A percentile compares a stretch with the other conserved stretches of the same genome.
phyloP scores from a whole-genome alignment of 2,113 vertebrate genomes.

The Urocitellus parryii region DNA sequence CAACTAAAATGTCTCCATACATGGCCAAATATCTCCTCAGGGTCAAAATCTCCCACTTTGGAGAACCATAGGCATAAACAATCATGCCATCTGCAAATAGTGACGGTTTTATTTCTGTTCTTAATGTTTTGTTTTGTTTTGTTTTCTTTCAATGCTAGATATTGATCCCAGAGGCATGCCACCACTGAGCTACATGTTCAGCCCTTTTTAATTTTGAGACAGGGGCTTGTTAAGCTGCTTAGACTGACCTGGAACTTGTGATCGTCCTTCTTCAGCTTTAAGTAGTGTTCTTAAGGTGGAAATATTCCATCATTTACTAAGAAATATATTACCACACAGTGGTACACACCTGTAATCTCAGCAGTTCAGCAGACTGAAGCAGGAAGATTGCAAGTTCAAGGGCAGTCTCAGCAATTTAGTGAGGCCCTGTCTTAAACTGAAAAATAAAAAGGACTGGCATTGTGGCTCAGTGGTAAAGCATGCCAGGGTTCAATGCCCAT shows the following conservation, averaged over 20 bases:
- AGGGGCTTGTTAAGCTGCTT: no score
- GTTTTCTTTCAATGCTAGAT: no score
- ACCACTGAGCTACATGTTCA: background rate
- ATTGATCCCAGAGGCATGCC: no score
- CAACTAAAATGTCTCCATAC: background rate
- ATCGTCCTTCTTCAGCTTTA: no score
- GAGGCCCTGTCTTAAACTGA: background rate
- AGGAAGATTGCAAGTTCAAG: background rate
- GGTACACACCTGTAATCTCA: background rate
- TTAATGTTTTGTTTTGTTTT: background rate
- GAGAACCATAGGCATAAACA: background rate
- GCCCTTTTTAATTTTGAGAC: no score
- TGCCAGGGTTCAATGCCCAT: background rate
- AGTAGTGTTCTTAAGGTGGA: background rate
- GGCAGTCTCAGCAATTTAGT: background rate
- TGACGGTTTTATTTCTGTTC: background rate
- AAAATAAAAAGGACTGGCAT: background rate
- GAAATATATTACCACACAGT: background rate
- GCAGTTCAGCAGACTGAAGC: background rate
- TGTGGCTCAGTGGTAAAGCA: no score
- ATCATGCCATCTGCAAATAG: background rate
- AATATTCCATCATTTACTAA: constrained; percentile 5
- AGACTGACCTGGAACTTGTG: no score
- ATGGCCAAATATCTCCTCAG: background rate
- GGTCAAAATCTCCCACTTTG: background rate